phyloP scores from a whole-genome alignment of 1,140 invertebrate genomes.

The Drosophila orena region DNA sequence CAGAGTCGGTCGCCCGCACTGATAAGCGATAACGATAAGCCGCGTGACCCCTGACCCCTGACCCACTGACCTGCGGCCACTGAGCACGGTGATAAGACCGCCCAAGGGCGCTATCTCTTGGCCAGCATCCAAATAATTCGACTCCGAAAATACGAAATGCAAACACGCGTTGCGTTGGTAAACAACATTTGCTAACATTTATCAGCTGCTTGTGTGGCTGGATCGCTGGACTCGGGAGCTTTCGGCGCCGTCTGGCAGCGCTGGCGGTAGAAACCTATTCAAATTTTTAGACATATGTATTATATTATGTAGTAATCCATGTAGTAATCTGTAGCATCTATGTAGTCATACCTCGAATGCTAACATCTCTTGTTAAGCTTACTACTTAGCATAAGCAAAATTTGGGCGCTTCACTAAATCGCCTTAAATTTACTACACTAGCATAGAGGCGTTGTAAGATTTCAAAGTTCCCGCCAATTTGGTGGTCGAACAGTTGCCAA shows the following conservation, averaged over 20 bases:
- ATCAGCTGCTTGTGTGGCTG: background rate
- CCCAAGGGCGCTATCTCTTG: constrained; percentile 25
- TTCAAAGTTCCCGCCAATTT: background rate
- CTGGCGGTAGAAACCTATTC: no score
- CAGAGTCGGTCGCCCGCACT: background rate
- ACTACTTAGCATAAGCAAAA: no score
- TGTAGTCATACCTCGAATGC: no score
- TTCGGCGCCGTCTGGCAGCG: constrained; percentile 2
- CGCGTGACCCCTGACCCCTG: background rate
- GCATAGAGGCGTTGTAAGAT: background rate
- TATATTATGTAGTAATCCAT: no score
- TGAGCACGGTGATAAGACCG: constrained; percentile 9
- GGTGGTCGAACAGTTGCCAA: background rate
- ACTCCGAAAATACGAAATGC: background rate
- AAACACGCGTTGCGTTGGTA: constrained; percentile 11
- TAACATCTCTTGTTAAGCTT: no score
- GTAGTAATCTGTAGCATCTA: no score
- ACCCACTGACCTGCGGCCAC: background rate
- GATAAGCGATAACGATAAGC: constrained; percentile 4
- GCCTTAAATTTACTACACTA: background rate
- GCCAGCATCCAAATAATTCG: constrained; percentile 10
- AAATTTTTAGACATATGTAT: no score
- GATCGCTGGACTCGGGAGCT: background rate
- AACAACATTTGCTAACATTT: background rate
- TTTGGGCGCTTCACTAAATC: no score